These are phyloP conservation scores for Dicyrtoma fusca DNA, from an alignment of 2,888 invertebrate species.

Conservation along the genomic window DNA sequence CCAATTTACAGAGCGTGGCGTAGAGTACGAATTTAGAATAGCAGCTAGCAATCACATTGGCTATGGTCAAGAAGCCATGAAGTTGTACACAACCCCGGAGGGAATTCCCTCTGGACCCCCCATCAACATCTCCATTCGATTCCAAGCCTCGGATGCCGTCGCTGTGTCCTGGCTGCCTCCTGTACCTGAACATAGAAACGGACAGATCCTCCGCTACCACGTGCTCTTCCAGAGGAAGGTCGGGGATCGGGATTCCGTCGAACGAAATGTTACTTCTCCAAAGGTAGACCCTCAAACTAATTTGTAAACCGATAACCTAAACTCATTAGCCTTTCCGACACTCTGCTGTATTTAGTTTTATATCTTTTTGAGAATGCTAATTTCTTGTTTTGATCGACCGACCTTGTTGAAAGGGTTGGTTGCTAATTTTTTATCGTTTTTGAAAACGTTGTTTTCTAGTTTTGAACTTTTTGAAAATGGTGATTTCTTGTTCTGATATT, in stretches of 20 bases:
- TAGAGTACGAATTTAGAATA: conserved; percentile 95
- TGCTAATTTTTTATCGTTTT: too few species aligned
- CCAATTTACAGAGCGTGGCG: conserved; percentile 74
- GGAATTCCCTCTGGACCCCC: conserved; percentile 88
- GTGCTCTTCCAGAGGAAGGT: conserved; percentile 88
- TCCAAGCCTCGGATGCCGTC: conserved; percentile 90
- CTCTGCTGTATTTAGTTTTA: too few species aligned
- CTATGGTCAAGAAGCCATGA: conserved; percentile 90
- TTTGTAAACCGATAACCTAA: too few species aligned
- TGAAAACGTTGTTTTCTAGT: too few species aligned
- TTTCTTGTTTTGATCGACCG: too few species aligned
- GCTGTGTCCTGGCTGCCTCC: conserved; percentile 90
- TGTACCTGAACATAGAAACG: conserved; percentile 84
- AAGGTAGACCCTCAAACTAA: too few species aligned
- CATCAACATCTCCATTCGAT: conserved; percentile 78
- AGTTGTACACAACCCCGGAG: conserved; percentile 90
- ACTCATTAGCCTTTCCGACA: too few species aligned
- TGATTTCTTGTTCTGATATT: too few species aligned
- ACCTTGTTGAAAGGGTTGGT: too few species aligned
- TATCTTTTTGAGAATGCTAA: too few species aligned
- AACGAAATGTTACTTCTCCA: conserved; percentile 75
- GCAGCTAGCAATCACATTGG: conserved; percentile 94
- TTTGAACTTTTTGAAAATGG: too few species aligned
- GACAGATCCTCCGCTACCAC: conserved; percentile 89
- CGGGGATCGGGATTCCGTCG: conserved; percentile 80